Evolutionary conservation across 2,888 invertebrate species (phyloP), one percentile per base, ranked within the genome.

Genomic region (Cloeon dipterum): DNA sequence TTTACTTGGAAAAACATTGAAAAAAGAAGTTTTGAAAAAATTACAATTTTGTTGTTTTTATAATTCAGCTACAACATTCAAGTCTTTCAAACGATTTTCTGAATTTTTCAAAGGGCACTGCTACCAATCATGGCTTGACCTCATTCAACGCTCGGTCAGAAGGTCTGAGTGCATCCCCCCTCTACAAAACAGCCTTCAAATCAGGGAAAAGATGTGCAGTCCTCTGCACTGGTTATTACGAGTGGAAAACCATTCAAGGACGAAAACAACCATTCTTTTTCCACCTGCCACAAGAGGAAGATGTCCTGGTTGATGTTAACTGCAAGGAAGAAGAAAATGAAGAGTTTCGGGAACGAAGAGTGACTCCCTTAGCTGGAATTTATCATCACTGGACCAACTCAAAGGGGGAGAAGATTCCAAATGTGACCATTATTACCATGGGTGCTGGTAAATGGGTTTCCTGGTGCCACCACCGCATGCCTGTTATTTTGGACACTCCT

Each of bases 121-220:
- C 65, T 43, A 66, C 60, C 43, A 64, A 61, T 41, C 71, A 76
- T 44, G 70, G 68, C 8, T 57, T 76, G 23, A 70, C 72, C 25
- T 81, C 79, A 25, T 79, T 77, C 49, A 85, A 85, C 51, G 78
- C 78, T 44, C 64, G 82, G 2, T 50, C 77, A 29, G 85, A 85
- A 54, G 66, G 66, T 36, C 61, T 83, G 45, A 53, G 61, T 37
- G 59, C 59, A n/a, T 82, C 81, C 5, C 72, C 68, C 45, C 57
- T 81, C 2, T 86, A 74, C 52, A 63, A 62, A 36, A 63, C 65
- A 2, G 66, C 76, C 11, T 59, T 85, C 36, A 58, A 57, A 32
- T 63, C 65, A 44, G 79, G 82, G 8, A 68, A 71, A 43, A 65
- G 83, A 44, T 86, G 86, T 58, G 65, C 81, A 5, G 61, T 85